Percentiles rank a stretch among this genome's conserved stretches.
Conservation (phyloP, 2,113 vertebrate genomes). For the Oxygymnocypris stewartii region DNA sequence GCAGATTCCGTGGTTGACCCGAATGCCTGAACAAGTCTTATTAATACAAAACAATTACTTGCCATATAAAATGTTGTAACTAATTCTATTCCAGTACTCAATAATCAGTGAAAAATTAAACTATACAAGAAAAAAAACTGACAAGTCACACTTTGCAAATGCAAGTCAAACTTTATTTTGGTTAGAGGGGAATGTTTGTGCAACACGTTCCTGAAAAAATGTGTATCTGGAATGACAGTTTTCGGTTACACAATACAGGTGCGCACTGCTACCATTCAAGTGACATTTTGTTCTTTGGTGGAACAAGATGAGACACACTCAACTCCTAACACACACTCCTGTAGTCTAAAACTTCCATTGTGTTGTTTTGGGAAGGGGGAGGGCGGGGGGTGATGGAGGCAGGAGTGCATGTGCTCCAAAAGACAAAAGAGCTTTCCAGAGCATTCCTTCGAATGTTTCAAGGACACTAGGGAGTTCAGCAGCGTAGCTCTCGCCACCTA, state of each 20-base stretch:
- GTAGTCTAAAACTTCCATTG: constrained; percentile 44
- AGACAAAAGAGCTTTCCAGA: constrained; percentile 48
- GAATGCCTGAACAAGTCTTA: too few relatives aligned
- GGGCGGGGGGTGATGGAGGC: neutral
- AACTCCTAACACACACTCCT: constrained; percentile 53
- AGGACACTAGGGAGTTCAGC: constrained; percentile 56
- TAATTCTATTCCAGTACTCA: neutral
- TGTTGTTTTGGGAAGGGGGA: constrained; percentile 27
- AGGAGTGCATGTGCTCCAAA: constrained; percentile 54
- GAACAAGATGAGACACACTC: constrained; percentile 52
- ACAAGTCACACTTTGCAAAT: constrained; percentile 61
- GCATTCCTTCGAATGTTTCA: constrained; percentile 49
- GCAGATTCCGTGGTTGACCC: too few relatives aligned
- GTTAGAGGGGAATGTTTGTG: constrained; percentile 79
- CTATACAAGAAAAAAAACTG: neutral
- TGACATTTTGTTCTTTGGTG: constrained; percentile 50
- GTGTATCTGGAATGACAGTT: constrained; percentile 75
- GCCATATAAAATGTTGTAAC: neutral
- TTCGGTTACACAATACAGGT: constrained; percentile 67
- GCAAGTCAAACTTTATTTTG: constrained; percentile 80
- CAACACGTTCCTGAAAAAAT: constrained; percentile 77
- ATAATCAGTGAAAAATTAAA: neutral
- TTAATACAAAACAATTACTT: neutral
- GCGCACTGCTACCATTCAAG: constrained; percentile 59
- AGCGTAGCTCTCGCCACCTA: constrained; percentile 69